These are phyloP conservation scores for Apaloderma vittatum DNA, from an alignment of 2,113 vertebrate species.

Conservation along the genomic window DNA sequence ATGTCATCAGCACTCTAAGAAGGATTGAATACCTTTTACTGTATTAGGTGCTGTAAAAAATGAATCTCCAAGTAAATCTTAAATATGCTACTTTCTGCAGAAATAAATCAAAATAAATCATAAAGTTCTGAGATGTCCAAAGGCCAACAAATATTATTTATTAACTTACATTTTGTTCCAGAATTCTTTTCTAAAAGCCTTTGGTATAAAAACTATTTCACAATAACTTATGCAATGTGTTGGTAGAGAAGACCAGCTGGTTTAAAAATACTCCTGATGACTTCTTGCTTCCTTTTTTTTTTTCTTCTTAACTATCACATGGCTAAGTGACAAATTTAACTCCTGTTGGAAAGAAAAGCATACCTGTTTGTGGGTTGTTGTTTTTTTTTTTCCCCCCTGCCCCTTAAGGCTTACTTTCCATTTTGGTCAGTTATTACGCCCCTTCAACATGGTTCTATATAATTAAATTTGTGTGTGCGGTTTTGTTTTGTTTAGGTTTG, in stretches of 20 bases:
- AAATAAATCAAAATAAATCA: not conserved
- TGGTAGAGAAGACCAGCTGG: not conserved
- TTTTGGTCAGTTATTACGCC: not conserved
- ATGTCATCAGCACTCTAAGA: not conserved
- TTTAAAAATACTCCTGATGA: not conserved
- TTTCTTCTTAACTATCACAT: not conserved
- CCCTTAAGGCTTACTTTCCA: not conserved
- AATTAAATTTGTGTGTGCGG: not conserved
- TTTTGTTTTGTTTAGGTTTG: not conserved
- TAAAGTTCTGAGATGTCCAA: not conserved
- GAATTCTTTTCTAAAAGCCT: not conserved
- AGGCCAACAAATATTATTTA: not conserved
- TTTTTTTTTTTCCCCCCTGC: not conserved
- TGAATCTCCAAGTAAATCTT: not conserved
- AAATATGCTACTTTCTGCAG: not conserved
- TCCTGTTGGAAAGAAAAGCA: not conserved
- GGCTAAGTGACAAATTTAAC: not conserved
- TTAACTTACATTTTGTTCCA: not conserved
- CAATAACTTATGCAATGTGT: not conserved
- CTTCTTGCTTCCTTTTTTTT: not conserved
- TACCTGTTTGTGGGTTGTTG: fast-evolving
- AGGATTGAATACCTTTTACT: not conserved
- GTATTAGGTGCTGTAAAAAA: not conserved
- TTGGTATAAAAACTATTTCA: not conserved
- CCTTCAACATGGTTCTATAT: not conserved